A percentile compares a stretch with the other conserved stretches of the same genome.
These are phyloP conservation scores for Hyles lineata DNA, from an alignment of 2,888 invertebrate genomes.

Conservation along the genomic window DNA sequence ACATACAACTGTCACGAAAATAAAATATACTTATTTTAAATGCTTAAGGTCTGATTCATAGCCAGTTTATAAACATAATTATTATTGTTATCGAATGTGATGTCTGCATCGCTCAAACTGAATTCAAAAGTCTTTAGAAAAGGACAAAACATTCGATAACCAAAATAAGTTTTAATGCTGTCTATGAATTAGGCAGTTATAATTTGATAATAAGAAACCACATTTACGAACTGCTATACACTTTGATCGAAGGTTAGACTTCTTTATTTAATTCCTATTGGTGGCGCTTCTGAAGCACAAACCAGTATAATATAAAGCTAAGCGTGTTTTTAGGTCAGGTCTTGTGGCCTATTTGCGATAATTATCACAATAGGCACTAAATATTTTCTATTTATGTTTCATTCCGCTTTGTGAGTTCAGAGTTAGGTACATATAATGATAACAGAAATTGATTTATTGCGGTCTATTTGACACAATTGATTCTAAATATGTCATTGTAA, in stretches of 20 bases:
- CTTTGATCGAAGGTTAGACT: too few species aligned
- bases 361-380: conserved; percentile 4
- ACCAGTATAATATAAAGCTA: background rate
- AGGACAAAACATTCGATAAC: too few species aligned
- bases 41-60: too few species aligned
- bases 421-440: background rate
- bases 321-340: background rate
- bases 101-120: too few species aligned
- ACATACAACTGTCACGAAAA: too few species aligned
- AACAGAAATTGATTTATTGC: conserved; percentile 19
- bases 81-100: too few species aligned
- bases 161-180: too few species aligned
- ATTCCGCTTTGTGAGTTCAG: background rate
- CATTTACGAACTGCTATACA: background rate
- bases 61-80: too few species aligned
- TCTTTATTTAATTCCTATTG: background rate
- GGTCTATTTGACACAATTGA: background rate
- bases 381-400: conserved; percentile 9
- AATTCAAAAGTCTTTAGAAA: too few species aligned
- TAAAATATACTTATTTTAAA: too few species aligned
- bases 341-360: conserved; percentile 1
- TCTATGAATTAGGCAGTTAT: too few species aligned
- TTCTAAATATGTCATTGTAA: background rate
- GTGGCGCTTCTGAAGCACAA: background rate
- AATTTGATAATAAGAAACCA: too few species aligned